Evolutionary conservation across 1,140 invertebrate species (phyloP).

Genomic region (Andrena cerasifolii): DNA sequence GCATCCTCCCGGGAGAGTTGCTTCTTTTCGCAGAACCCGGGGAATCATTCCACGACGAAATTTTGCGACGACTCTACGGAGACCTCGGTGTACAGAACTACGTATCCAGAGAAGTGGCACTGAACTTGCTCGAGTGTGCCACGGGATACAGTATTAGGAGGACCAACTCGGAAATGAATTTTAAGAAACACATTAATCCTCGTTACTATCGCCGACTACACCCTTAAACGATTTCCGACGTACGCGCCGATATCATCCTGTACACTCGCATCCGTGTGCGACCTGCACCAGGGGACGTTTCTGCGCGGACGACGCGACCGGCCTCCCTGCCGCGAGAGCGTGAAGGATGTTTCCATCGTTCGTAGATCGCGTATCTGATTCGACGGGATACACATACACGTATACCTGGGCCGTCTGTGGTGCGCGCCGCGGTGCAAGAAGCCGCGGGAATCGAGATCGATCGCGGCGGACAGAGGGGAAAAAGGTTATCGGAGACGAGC

Average conservation of each 20-base stretch:
- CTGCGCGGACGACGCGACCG: constrained; percentile 2
- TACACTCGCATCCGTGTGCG: constrained; percentile 27
- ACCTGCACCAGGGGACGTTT: constrained; percentile 24
- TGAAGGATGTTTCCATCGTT: constrained; percentile 28
- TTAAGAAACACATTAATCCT: not conserved
- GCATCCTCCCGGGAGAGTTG: constrained; percentile 36
- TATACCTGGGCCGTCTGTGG: not conserved
- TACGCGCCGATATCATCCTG: constrained; percentile 31
- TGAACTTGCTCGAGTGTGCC: no score
- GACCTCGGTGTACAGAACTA: no score
- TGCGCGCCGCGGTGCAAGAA: not conserved
- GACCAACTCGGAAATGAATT: no score
- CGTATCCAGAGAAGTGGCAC: no score
- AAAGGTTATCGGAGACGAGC: constrained; percentile 22
- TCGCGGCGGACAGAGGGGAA: not conserved
- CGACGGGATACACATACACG: constrained; percentile 1
- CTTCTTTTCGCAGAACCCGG: constrained; percentile 32
- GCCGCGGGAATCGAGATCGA: constrained; percentile 14
- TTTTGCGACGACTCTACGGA: no score
- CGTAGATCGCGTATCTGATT: constrained; percentile 30
- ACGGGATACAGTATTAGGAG: no score
- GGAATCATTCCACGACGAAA: not conserved
- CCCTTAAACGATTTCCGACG: constrained; percentile 21
- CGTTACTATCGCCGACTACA: constrained; percentile 44
- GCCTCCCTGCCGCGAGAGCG: not conserved